These are phyloP conservation scores for Luffia ferchaultella DNA, from an alignment of 2,888 invertebrate genomes.

Conservation along the genomic window DNA sequence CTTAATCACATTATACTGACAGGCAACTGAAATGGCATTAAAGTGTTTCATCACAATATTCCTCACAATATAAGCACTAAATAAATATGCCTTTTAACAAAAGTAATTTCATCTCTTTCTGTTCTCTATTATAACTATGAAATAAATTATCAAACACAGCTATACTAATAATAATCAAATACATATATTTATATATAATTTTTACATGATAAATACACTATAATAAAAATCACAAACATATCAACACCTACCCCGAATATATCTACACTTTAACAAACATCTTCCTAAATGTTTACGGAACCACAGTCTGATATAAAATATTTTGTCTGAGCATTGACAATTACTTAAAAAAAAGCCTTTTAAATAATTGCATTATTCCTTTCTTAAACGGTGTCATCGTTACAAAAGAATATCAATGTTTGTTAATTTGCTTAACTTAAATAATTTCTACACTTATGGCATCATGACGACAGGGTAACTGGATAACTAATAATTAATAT, in stretches of 20 bases:
- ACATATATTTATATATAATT: not conserved
- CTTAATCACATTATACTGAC: slow-evolving; percentile 45
- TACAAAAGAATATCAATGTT: too few relatives aligned
- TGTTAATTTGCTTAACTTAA: too few relatives aligned
- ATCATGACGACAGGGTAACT: not conserved
- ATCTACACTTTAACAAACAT: not conserved
- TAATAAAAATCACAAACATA: not conserved
- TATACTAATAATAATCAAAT: not conserved
- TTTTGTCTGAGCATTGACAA: too few relatives aligned
- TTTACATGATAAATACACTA: not conserved
- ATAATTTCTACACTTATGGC: not conserved
- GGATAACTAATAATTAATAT: too few relatives aligned
- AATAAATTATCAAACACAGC: not conserved
- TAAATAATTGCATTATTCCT: too few relatives aligned
- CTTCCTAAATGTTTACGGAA: not conserved
- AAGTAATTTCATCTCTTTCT: slow-evolving; percentile 1
- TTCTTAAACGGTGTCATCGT: too few relatives aligned
- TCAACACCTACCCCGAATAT: not conserved
- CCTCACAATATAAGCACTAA: slow-evolving; percentile 32
- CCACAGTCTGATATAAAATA: too few relatives aligned
- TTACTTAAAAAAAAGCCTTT: too few relatives aligned
- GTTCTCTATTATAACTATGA: not conserved
- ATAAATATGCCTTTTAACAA: slow-evolving; percentile 29
- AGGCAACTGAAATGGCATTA: slow-evolving; percentile 56
- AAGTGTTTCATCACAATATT: slow-evolving; percentile 56